These are phyloP conservation scores for Drosophila flavopinicola DNA, from an alignment of 2,888 invertebrate species.

Conservation along the genomic window DNA sequence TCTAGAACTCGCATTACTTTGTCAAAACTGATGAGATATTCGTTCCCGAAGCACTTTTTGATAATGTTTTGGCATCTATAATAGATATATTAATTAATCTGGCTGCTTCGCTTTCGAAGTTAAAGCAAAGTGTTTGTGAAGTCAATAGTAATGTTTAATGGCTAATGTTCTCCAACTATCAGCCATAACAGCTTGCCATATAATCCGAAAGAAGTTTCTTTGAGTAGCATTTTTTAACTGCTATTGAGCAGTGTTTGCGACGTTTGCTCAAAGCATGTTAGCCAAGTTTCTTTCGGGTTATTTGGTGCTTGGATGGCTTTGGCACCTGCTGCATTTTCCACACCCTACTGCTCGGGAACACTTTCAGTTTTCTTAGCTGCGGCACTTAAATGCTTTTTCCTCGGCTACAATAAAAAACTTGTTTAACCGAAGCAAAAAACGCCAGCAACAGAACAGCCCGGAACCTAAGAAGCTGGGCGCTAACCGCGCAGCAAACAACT, in stretches of 20 bases:
- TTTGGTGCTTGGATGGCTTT: slow-evolving; percentile 20
- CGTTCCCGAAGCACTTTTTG: too few relatives aligned
- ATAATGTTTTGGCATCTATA: too few relatives aligned
- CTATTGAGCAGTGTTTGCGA: not conserved
- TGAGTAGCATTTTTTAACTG: too few relatives aligned
- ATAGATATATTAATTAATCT: too few relatives aligned
- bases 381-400: slow-evolving; percentile 41
- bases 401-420: slow-evolving; percentile 21
- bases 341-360: slow-evolving; percentile 26
- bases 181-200: not conserved
- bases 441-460: slow-evolving; percentile 62
- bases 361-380: slow-evolving; percentile 58
- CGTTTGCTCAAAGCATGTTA: not conserved
- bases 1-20: too few relatives aligned
- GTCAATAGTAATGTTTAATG: too few relatives aligned
- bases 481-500: slow-evolving; percentile 46
- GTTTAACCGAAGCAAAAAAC: slow-evolving; percentile 36
- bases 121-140: too few relatives aligned
- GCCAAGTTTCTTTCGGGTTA: not conserved
- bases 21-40: too few relatives aligned
- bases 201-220: not conserved
- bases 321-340: slow-evolving; percentile 34
- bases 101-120: too few relatives aligned
- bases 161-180: too few relatives aligned
- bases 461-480: slow-evolving; percentile 33